Conservation (phyloP, 2,113 vertebrate genomes). For the Rutilus rutilus region DNA sequence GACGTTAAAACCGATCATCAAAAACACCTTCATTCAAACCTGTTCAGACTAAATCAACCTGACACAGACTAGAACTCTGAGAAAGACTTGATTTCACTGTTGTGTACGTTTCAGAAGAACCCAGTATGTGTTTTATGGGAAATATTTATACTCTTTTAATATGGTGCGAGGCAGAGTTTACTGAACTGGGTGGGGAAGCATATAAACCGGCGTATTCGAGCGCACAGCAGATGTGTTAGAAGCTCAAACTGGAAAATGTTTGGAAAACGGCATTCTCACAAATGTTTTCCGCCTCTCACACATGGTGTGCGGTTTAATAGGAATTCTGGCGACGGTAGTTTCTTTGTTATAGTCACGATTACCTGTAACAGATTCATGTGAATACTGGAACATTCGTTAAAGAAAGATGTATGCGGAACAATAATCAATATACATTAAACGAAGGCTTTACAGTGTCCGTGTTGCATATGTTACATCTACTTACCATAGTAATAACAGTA, state of each 20-base stretch:
- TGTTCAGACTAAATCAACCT: background rate
- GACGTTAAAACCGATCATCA: background rate
- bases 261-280: constrained; percentile 65
- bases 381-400: background rate
- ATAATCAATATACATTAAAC: background rate
- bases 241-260: constrained; percentile 48
- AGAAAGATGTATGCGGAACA: background rate
- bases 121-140: constrained; percentile 62
- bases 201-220: constrained; percentile 67
- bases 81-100: constrained; percentile 47
- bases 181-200: constrained; percentile 73
- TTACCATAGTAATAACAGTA: too few relatives aligned
- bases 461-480: too few relatives aligned
- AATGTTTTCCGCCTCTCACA: constrained; percentile 55
- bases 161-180: constrained; percentile 65
- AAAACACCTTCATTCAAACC: background rate
- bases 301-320: constrained; percentile 50
- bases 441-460: too few relatives aligned
- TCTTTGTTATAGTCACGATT: constrained; percentile 1
- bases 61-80: background rate
- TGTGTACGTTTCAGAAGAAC: constrained; percentile 44
- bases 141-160: constrained; percentile 64
- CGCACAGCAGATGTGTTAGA: constrained; percentile 60
- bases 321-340: background rate
- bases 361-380: constrained; percentile 5